These are phyloP conservation scores for Chrysolina oricalcia DNA, from an alignment of 2,888 invertebrate species.

Conservation along the genomic window DNA sequence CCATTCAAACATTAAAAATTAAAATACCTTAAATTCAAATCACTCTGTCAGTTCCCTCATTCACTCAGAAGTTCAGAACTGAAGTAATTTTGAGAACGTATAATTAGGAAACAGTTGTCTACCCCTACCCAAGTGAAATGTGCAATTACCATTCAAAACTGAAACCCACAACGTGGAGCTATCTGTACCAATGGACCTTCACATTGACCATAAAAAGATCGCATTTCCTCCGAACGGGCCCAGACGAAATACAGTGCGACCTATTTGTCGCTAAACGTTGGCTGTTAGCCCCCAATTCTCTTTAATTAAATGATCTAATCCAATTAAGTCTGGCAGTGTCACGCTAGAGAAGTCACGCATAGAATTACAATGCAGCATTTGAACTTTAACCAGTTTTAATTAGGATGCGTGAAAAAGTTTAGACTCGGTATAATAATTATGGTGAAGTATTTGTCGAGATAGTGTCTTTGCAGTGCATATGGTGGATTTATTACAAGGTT, in stretches of 20 bases:
- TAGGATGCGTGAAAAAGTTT: slow-evolving; percentile 34
- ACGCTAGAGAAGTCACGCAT: slow-evolving; percentile 55
- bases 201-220: neutral
- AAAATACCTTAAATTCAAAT: no score
- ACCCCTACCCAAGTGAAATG: neutral
- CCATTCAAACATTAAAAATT: no score
- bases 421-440: slow-evolving; percentile 10
- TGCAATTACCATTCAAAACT: neutral
- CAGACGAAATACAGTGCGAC: neutral
- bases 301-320: slow-evolving; percentile 60
- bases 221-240: slow-evolving; percentile 9
- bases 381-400: slow-evolving; percentile 34
- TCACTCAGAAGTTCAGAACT: no score
- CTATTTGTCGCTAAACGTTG: slow-evolving; percentile 36
- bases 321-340: slow-evolving; percentile 54
- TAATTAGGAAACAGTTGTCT: no score
- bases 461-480: slow-evolving; percentile 5
- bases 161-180: neutral
- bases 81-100: no score
- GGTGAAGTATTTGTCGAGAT: neutral
- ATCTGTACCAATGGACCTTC: neutral
- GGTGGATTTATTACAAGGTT: slow-evolving; percentile 7
- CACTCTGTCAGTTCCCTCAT: no score
- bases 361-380: slow-evolving; percentile 38
- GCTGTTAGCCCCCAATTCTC: slow-evolving; percentile 49